A percentile compares a stretch with the other conserved stretches of the same genome.
Conservation (phyloP, 2,888 invertebrate species). For the Lumbricus terrestris region DNA sequence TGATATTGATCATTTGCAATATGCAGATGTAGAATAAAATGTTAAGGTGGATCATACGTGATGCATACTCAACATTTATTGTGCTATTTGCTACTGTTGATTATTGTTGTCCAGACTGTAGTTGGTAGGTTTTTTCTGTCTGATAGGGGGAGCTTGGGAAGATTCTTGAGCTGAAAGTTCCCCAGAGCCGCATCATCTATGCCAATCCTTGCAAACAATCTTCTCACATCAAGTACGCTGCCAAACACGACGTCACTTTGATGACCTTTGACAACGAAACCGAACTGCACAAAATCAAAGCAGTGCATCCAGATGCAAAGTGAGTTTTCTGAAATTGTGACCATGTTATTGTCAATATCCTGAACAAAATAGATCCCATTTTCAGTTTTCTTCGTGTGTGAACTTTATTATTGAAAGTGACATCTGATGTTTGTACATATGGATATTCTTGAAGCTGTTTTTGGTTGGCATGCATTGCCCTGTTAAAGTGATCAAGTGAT, state of each 20-base stretch:
- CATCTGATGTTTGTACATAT: no score
- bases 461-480: no score
- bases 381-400: background rate
- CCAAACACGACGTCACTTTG: constrained; percentile 71
- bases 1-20: background rate
- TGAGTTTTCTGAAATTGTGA: constrained; percentile 59
- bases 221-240: constrained; percentile 83
- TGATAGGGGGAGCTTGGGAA: constrained; percentile 77
- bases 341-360: background rate
- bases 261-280: constrained; percentile 94
- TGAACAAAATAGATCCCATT: background rate
- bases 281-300: constrained; percentile 85
- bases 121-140: background rate
- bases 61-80: background rate
- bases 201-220: constrained; percentile 93
- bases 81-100: background rate
- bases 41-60: background rate
- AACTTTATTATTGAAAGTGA: background rate
- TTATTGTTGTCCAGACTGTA: background rate
- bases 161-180: constrained; percentile 74
- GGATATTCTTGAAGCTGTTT: no score
- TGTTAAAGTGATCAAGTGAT: background rate
- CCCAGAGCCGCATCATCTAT: constrained; percentile 81
- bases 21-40: background rate
- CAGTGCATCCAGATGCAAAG: constrained; percentile 78